These are phyloP conservation scores for Mesocentrotus franciscanus DNA, from an alignment of 53 echinoderm and acorn worm genomes.

Conservation along the genomic window DNA sequence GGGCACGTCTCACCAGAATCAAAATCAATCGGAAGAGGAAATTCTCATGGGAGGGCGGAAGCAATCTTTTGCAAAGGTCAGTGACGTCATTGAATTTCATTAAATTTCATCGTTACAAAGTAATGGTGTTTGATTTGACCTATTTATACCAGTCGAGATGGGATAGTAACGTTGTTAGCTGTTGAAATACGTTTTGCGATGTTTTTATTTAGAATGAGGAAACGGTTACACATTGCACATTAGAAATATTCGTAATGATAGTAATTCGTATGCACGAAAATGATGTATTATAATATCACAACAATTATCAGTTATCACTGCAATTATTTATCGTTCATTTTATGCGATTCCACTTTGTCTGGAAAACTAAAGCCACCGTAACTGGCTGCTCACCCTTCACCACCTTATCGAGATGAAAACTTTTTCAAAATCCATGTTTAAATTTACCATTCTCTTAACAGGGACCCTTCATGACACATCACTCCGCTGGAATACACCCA, in stretches of 20 bases:
- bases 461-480: slow-evolving; percentile 65
- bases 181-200: background rate
- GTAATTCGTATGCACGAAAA: no score
- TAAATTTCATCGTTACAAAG: background rate
- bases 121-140: background rate
- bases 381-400: background rate
- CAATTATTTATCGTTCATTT: background rate
- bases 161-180: background rate
- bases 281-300: no score
- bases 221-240: no score
- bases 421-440: background rate
- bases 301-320: background rate
- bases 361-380: no score
- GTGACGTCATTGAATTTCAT: slow-evolving; percentile 13
- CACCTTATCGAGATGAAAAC: background rate
- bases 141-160: no score
- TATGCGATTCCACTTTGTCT: no score
- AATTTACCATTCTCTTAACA: background rate
- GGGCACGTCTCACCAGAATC: background rate
- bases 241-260: no score
- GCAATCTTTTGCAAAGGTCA: slow-evolving; percentile 51
- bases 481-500: background rate
- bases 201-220: no score
- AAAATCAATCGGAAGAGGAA: no score
- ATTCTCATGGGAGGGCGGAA: slow-evolving; percentile 45